A percentile compares a stretch with the other conserved stretches of the same genome.
phyloP scores from a whole-genome alignment of 2,888 invertebrate genomes.

The Tipula confusa region DNA sequence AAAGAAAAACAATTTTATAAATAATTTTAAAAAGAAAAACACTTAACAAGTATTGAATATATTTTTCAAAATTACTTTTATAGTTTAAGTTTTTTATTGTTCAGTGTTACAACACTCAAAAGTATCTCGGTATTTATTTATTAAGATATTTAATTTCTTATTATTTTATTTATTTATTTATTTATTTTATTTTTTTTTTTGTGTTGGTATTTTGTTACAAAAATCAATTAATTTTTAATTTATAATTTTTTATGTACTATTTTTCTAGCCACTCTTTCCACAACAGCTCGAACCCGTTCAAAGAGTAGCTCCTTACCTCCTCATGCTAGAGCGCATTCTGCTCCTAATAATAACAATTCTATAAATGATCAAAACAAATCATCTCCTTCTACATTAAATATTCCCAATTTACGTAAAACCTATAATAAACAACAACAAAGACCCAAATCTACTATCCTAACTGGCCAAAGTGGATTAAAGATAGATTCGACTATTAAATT shows the following conservation, averaged over 20 bases:
- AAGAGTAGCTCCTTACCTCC: conserved; percentile 60
- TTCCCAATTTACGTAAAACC: conserved; percentile 36
- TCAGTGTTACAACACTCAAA: not conserved
- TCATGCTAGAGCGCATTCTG: conserved; percentile 47
- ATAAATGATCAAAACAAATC: conserved; percentile 42
- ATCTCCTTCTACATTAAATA: conserved; percentile 38
- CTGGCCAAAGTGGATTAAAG: conserved; percentile 35
- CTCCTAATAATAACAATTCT: conserved; percentile 44
- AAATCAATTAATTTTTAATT: not conserved
- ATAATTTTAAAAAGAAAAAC: not conserved
- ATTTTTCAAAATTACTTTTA: not conserved
- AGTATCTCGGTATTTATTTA: not conserved
- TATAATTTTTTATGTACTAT: conserved; percentile 42
- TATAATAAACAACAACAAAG: conserved; percentile 40
- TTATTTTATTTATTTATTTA: not conserved
- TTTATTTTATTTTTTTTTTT: conserved; percentile 27
- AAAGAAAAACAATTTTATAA: not conserved
- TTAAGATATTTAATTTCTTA: not conserved
- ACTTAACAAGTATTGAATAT: not conserved
- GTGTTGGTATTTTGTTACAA: conserved; percentile 21
- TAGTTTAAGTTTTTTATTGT: not conserved
- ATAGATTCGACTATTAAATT: conserved; percentile 34
- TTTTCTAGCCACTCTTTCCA: conserved; percentile 67
- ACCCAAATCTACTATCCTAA: conserved; percentile 42
- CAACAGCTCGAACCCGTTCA: conserved; percentile 67